phyloP scores from a whole-genome alignment of 1,140 invertebrate genomes.

The Drosophila parvula region DNA sequence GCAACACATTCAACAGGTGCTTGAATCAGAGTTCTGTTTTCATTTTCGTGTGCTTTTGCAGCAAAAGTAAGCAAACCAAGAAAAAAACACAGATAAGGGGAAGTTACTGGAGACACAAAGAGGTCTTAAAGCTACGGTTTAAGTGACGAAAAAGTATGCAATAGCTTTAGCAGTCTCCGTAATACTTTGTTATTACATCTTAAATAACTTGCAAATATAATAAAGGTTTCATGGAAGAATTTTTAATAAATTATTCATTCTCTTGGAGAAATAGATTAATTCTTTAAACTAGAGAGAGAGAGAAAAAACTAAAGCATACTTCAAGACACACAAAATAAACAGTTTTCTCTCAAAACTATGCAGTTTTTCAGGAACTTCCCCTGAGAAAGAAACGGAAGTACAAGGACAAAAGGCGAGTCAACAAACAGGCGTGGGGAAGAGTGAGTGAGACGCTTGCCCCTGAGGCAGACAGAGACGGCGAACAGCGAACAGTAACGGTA shows the following conservation, averaged over 20 bases:
- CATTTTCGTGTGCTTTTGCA: constrained; percentile 37
- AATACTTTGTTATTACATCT: too few species aligned
- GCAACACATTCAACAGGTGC: constrained; percentile 78
- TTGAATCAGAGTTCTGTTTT: constrained; percentile 61
- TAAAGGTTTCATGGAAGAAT: too few species aligned
- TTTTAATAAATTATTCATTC: neutral
- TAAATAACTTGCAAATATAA: too few species aligned
- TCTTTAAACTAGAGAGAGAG: constrained; percentile 2
- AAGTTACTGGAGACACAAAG: constrained; percentile 3
- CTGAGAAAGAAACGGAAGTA: constrained; percentile 10
- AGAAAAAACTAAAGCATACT: neutral
- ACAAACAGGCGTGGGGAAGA: constrained; percentile 27
- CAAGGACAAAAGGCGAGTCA: constrained; percentile 45
- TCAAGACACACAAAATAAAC: neutral
- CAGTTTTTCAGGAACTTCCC: constrained; percentile 7
- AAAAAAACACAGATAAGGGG: constrained; percentile 17
- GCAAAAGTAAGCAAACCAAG: constrained; percentile 34
- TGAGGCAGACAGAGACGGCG: constrained; percentile 32
- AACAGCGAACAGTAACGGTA: constrained; percentile 31
- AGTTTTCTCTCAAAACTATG: neutral
- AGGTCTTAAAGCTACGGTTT: neutral
- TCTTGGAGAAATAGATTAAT: neutral
- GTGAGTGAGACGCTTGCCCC: constrained; percentile 25
- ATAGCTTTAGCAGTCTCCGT: neutral
- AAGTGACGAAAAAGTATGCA: neutral